A percentile compares a stretch with the other conserved stretches of the same genome.
These are phyloP conservation scores for Montipora foliosa DNA, from an alignment of 64 coral and sea anemone genomes.

Conservation along the genomic window DNA sequence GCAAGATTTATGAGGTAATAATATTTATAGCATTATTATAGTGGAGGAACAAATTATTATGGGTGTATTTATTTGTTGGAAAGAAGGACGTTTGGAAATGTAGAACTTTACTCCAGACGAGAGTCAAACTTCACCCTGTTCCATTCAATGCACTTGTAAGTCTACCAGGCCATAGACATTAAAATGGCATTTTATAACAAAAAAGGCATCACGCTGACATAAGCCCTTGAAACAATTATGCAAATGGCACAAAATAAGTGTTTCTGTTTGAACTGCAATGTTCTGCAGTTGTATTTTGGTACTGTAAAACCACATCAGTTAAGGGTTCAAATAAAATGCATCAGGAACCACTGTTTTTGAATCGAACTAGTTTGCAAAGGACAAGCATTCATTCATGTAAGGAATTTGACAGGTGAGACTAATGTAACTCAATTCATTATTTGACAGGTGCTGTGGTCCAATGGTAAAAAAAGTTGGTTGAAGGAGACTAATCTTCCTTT, in stretches of 20 bases:
- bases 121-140: neutral
- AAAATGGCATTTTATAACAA: neutral
- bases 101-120: neutral
- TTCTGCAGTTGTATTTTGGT: neutral
- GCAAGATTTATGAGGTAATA: neutral
- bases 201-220: neutral
- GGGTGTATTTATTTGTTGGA: neutral
- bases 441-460: neutral
- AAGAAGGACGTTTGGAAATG: neutral
- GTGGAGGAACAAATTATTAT: neutral
- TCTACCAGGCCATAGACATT: neutral
- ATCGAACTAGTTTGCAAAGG: neutral
- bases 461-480: neutral
- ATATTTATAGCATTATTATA: neutral
- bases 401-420: neutral
- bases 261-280: neutral
- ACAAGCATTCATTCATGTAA: neutral
- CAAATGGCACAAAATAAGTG: neutral
- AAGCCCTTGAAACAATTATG: neutral
- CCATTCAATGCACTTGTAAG: neutral
- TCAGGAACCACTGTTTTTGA: neutral
- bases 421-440: slow-evolving; percentile 1
- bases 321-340: too few relatives aligned
- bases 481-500: neutral
- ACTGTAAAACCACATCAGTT: neutral